phyloP scores from a whole-genome alignment of 2,888 invertebrate species.

The Latheticus oryzae region DNA sequence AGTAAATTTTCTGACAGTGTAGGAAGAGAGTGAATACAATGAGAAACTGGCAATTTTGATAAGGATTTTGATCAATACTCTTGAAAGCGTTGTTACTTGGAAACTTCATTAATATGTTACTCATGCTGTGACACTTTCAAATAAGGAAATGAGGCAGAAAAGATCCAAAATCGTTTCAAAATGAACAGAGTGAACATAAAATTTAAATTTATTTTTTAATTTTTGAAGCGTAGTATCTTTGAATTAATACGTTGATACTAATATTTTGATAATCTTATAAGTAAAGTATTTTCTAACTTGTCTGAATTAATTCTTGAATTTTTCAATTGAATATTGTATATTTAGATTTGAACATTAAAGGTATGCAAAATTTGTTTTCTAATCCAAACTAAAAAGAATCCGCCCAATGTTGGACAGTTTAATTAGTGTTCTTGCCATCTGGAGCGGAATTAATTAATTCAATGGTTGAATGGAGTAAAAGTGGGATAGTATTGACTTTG shows the following conservation, averaged over 20 bases:
- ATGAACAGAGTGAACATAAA: too few relatives aligned
- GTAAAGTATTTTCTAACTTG: constrained; percentile 11
- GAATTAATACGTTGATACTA: too few relatives aligned
- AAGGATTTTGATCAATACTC: constrained; percentile 12
- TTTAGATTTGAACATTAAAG: too few relatives aligned
- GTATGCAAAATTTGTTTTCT: too few relatives aligned
- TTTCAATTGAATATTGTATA: constrained; percentile 33
- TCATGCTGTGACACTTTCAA: not conserved
- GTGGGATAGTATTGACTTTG: not conserved
- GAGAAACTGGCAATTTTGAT: constrained; percentile 9
- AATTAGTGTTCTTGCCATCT: constrained; percentile 9
- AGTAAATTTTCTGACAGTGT: too few relatives aligned
- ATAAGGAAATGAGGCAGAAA: not conserved
- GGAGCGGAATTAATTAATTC: constrained; percentile 20
- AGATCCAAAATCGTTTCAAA: too few relatives aligned
- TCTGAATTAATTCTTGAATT: constrained; percentile 32
- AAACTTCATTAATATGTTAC: constrained; percentile 18
- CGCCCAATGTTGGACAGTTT: constrained; percentile 12
- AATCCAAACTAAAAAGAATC: too few relatives aligned
- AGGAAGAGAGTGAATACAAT: too few relatives aligned
- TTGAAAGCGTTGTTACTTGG: constrained; percentile 15
- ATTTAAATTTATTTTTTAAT: too few relatives aligned
- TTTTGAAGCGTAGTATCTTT: too few relatives aligned
- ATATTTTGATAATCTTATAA: too few relatives aligned
- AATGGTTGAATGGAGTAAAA: constrained; percentile 15